These are phyloP conservation scores for Pyxicephalus adspersus DNA, from an alignment of 2,113 vertebrate genomes.

Conservation along the genomic window DNA sequence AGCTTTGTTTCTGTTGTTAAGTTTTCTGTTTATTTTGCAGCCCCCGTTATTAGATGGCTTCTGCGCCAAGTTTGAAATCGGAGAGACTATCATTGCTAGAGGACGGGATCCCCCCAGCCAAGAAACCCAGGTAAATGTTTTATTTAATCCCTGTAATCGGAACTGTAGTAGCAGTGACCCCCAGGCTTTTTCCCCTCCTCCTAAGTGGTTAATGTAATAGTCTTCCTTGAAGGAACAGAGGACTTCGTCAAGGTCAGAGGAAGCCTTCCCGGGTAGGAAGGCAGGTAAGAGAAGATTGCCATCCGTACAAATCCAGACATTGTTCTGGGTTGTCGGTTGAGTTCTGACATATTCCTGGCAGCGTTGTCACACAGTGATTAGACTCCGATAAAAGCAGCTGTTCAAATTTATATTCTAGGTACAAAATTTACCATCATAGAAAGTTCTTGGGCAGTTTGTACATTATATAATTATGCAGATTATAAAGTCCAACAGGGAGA, in stretches of 20 bases:
- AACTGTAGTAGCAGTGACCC: constrained; percentile 15
- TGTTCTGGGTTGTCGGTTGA: no score
- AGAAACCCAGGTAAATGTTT: constrained; percentile 86
- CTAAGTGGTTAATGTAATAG: neutral
- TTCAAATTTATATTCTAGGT: no score
- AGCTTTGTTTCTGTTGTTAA: neutral
- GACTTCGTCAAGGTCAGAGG: neutral
- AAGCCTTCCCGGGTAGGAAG: no score
- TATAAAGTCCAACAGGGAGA: no score
- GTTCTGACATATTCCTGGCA: no score
- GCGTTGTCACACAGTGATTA: no score
- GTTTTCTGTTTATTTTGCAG: neutral
- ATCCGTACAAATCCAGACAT: no score
- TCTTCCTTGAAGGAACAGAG: neutral
- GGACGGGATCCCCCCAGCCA: constrained; percentile 84
- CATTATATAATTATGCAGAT: no score
- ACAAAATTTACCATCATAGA: no score
- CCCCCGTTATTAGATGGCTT: constrained; percentile 81
- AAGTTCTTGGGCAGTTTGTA: no score
- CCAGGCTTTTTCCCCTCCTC: neutral
- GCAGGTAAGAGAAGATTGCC: no score
- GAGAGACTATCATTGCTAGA: constrained; percentile 77
- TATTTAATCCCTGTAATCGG: neutral
- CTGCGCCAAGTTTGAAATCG: constrained; percentile 79
- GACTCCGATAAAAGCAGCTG: no score